Evolutionary conservation across 2,113 vertebrate species (phyloP).

Genomic region (Oncorhynchus keta): DNA sequence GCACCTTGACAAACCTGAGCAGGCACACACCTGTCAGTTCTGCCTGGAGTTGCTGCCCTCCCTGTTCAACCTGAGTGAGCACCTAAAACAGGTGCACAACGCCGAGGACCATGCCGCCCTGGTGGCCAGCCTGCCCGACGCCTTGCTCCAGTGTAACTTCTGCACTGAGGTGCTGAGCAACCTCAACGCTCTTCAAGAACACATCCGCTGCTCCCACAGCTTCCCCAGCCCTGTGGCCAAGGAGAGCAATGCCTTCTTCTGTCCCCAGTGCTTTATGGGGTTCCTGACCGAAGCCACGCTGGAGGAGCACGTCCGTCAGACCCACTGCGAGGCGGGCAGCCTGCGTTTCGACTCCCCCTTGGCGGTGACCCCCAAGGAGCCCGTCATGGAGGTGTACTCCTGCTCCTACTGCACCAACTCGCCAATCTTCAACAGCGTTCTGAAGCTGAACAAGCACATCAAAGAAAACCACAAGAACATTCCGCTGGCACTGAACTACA

Average conservation of each 20-base stretch:
- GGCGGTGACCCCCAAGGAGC: slow-evolving; percentile 90
- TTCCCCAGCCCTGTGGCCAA: slow-evolving; percentile 91
- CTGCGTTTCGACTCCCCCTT: slow-evolving; percentile 94
- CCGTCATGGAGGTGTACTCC: slow-evolving; percentile 94
- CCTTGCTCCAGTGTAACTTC: slow-evolving; percentile 96
- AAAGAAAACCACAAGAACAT: slow-evolving; percentile 99
- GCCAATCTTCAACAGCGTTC: slow-evolving; percentile 94
- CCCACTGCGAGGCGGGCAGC: slow-evolving; percentile 91
- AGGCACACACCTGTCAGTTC: slow-evolving; percentile 96
- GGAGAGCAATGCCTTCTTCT: slow-evolving; percentile 98
- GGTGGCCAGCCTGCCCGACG: slow-evolving; percentile 86
- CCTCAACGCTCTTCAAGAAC: slow-evolving; percentile 95
- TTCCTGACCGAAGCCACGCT: slow-evolving; percentile 96
- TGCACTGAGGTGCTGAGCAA: slow-evolving; percentile 92
- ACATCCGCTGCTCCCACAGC: slow-evolving; percentile 94
- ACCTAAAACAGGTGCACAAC: slow-evolving; percentile 94
- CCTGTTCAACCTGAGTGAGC: slow-evolving; percentile 95
- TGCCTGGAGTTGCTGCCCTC: slow-evolving; percentile 96
- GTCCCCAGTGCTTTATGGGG: slow-evolving; percentile 97
- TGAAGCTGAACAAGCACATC: slow-evolving; percentile 96
- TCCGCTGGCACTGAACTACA: slow-evolving; percentile 95
- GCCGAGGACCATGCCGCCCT: slow-evolving; percentile 84
- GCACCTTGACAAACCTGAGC: slow-evolving; percentile 96
- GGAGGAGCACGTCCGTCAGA: slow-evolving; percentile 95
- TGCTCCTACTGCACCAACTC: slow-evolving; percentile 98